Evolutionary conservation across 2,113 vertebrate genomes (phyloP).

Genomic region (Sclerurus mexicanus): DNA sequence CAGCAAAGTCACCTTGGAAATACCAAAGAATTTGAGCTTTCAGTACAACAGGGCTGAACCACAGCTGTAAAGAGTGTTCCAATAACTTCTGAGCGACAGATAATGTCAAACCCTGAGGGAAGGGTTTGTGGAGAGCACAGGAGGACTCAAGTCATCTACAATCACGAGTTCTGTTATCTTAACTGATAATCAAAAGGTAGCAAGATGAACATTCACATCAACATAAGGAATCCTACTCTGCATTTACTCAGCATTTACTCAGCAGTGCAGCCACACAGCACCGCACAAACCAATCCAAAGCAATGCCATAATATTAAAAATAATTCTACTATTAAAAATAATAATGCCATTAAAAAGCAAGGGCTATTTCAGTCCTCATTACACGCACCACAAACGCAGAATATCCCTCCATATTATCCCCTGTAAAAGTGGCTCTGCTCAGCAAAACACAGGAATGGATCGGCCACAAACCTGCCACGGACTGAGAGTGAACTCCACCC

Average conservation of each 20-base stretch:
- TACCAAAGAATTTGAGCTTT: not conserved
- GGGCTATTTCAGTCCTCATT: not conserved
- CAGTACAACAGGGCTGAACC: not conserved
- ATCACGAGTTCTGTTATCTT: not conserved
- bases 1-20: constrained; percentile 1
- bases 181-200: not conserved
- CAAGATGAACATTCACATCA: not conserved
- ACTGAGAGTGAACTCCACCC: constrained; percentile 26
- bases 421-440: not conserved
- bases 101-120: not conserved
- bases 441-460: not conserved
- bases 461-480: accelerated
- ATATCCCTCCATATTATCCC: not conserved
- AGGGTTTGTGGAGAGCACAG: not conserved
- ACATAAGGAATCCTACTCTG: not conserved
- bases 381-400: not conserved
- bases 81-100: not conserved
- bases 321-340: not conserved
- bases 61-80: not conserved
- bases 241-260: not conserved
- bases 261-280: not conserved
- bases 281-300: not conserved
- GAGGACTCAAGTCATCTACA: not conserved
- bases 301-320: not conserved
- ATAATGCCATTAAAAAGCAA: not conserved